Conservation (phyloP, 2,888 invertebrate genomes). For the Tipula vernalis region DNA sequence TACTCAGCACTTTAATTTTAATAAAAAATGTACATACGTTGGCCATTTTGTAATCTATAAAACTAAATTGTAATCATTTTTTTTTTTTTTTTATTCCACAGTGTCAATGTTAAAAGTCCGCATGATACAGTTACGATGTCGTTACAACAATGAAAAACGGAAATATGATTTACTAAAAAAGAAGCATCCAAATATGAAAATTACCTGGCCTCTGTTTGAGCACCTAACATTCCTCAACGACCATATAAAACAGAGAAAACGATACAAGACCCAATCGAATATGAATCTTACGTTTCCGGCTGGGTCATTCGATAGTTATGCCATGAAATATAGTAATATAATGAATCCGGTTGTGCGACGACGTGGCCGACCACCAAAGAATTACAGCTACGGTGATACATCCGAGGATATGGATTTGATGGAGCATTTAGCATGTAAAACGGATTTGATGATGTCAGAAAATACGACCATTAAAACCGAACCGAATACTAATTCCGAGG, state of each 20-base stretch:
- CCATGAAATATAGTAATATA: neutral
- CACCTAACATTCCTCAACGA: neutral
- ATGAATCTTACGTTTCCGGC: neutral
- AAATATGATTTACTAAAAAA: neutral
- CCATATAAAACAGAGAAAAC: neutral
- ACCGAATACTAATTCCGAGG: neutral
- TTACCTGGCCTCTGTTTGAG: neutral
- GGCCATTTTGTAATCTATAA: neutral
- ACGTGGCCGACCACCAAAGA: neutral
- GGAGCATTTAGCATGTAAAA: neutral
- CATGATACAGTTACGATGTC: conserved; percentile 4
- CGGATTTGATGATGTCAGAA: neutral
- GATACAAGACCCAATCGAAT: neutral
- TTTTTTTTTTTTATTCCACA: neutral
- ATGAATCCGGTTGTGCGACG: neutral
- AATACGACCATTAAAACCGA: neutral
- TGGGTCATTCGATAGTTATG: neutral
- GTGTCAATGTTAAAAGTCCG: conserved; percentile 5
- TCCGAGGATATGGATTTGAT: neutral
- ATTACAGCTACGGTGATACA: neutral
- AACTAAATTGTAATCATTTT: too few species aligned
- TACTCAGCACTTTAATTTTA: neutral
- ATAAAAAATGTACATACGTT: neutral
- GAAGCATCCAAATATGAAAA: neutral
- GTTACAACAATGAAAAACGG: conserved; percentile 5